Conservation (phyloP, 2,797 vertebrate species). For the Hoplostethus mediterraneus region DNA sequence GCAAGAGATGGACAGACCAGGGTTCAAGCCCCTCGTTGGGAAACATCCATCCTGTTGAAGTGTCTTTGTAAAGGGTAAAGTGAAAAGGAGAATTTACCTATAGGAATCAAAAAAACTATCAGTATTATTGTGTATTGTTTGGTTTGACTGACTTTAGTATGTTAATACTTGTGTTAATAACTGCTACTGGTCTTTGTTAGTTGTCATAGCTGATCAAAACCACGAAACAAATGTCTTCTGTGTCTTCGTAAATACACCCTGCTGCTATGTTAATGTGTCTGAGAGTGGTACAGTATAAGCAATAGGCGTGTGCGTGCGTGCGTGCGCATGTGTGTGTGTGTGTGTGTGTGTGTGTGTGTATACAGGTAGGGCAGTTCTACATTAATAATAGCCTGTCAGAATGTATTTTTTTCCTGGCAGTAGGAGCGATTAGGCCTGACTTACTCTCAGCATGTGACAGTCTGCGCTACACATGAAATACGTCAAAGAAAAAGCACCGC, state of each 20-base stretch:
- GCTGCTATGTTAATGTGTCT: slow-evolving; percentile 22
- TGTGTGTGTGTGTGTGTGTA: slow-evolving; percentile 32
- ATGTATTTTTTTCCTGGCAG: slow-evolving; percentile 43
- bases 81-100: slow-evolving; percentile 35
- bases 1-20: too few relatives aligned
- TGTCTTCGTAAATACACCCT: slow-evolving; percentile 26
- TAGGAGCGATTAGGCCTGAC: slow-evolving; percentile 44
- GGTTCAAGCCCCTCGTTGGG: too few relatives aligned
- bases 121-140: slow-evolving; percentile 32
- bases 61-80: slow-evolving; percentile 25
- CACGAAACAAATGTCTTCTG: neutral
- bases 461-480: slow-evolving; percentile 28
- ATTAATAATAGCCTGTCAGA: slow-evolving; percentile 76
- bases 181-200: too few relatives aligned
- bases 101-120: slow-evolving; percentile 31
- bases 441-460: slow-evolving; percentile 41
- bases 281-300: slow-evolving; percentile 9
- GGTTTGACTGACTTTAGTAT: neutral
- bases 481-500: slow-evolving; percentile 21
- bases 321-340: neutral
- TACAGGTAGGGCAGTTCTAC: slow-evolving; percentile 65
- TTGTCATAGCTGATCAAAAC: too few relatives aligned
- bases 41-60: too few relatives aligned
- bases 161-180: slow-evolving; percentile 57
- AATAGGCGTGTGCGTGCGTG: slow-evolving; percentile 5